Evolutionary conservation across 2,113 vertebrate species (phyloP), one percentile per base, ranked within the genome.

Genomic region (Microcebus ravelobensis): DNA sequence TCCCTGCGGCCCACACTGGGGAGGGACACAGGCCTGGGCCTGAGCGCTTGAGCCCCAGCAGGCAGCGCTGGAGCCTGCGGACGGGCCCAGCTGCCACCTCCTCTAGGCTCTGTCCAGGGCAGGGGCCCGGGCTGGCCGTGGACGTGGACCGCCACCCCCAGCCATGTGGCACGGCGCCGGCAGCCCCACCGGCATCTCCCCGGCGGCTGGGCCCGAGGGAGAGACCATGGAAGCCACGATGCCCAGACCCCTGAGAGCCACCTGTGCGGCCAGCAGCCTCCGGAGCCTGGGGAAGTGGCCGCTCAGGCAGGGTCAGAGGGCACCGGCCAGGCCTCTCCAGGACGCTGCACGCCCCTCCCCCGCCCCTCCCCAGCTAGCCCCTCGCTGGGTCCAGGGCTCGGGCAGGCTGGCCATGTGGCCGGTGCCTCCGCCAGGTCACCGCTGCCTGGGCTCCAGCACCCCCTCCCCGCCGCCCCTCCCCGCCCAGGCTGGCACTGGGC

Each of bases 141-240:
- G 36, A 36, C 0, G 0, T 20, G 2, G 7, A 71, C 84, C 6
- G 4, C 67, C 42, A 14, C 8, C 39, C 27, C 42, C 31, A 65
- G 42, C 50, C 21, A 15, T 0, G 0, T 36, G 68, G 45, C 6
- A 5, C 27, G 42, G 68, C 67, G 85, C 67, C 1, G 0, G 0
- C 27, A 20, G 21, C 14, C 86, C 36, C 42, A 15, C 31, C 11
- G 0, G 3, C 8, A 59, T 39, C 50, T 70, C 87, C 65, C 29
- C 36, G 73, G 55, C 79, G 9, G 11, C 2, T 9, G 31, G 74
- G 57, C 27, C 9, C 4, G 2, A 3, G 1, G 70, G 55, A 15
- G 39, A 59, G n/a, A 61, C 14, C 6, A 31, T 4, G 14, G 7
- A 42, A 68, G 39, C 61, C 39, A 77, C 31, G 20, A 25, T 31